These are phyloP conservation scores for Dolichotis patagonum DNA, from an alignment of 2,113 vertebrate genomes.

Conservation along the genomic window DNA sequence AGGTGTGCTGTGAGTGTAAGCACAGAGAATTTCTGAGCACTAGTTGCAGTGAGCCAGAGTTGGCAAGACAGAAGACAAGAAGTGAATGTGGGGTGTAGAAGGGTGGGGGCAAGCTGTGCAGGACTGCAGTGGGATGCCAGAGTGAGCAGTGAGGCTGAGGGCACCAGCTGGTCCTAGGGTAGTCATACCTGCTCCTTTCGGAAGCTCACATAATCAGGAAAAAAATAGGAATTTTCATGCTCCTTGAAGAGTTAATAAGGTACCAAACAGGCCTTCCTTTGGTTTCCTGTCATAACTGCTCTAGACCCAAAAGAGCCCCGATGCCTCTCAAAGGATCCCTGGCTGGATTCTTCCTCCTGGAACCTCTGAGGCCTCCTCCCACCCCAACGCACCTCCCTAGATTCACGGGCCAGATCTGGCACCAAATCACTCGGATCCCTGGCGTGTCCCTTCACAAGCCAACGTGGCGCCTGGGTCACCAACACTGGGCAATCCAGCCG, in stretches of 20 bases:
- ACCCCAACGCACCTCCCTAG: background rate
- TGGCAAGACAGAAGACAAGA: background rate
- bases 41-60: background rate
- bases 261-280: conserved; percentile 50
- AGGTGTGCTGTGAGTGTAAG: background rate
- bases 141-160: background rate
- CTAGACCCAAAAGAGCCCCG: conserved; percentile 23
- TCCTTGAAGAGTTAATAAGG: conserved; percentile 66
- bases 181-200: conserved; percentile 22
- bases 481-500: background rate
- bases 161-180: background rate
- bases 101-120: background rate
- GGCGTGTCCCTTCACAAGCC: conserved; percentile 35
- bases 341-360: background rate
- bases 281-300: conserved; percentile 57
- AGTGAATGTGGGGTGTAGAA: background rate
- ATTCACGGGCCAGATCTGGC: background rate
- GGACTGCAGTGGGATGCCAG: background rate
- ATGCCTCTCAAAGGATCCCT: conserved; percentile 27
- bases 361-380: conserved; percentile 40
- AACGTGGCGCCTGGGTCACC: conserved; percentile 33
- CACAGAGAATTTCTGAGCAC: background rate
- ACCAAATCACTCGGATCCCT: conserved; percentile 7
- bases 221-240: conserved; percentile 63
- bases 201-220: conserved; percentile 51